These are phyloP conservation scores for Elephantulus edwardii DNA, from an alignment of 2,113 vertebrate genomes.

Conservation along the genomic window DNA sequence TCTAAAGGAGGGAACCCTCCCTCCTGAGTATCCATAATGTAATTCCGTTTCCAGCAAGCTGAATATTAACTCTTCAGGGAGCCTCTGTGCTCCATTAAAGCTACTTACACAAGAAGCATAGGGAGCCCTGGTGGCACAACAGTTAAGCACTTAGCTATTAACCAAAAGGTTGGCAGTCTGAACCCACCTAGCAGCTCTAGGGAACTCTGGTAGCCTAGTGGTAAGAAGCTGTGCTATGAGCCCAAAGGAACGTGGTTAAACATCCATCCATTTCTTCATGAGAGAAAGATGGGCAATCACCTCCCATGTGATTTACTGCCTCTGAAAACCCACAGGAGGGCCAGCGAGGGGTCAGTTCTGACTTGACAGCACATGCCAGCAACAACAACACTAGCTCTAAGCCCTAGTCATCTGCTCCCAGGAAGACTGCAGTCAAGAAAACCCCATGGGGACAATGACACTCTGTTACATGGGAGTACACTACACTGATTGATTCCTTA, in stretches of 20 bases:
- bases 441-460: background rate
- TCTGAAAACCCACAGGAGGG: too few relatives aligned
- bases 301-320: too few relatives aligned
- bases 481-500: background rate
- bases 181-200: background rate
- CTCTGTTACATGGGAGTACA: background rate
- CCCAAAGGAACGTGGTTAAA: too few relatives aligned
- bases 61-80: constrained; percentile 37
- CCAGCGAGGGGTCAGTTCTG: too few relatives aligned
- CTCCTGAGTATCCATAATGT: background rate
- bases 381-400: too few relatives aligned
- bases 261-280: too few relatives aligned
- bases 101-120: background rate
- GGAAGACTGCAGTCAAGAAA: too few relatives aligned
- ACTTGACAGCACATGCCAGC: too few relatives aligned
- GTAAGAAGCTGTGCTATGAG: too few relatives aligned
- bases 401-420: too few relatives aligned
- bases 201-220: too few relatives aligned
- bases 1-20: constrained; percentile 6
- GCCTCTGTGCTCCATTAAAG: background rate
- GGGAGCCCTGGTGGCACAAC: background rate
- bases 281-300: too few relatives aligned
- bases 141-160: background rate
- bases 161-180: background rate
- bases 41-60: constrained; percentile 45